A percentile compares a stretch with the other conserved stretches of the same genome.
Conservation (phyloP, 2,113 vertebrate genomes). For the Leiothrix lutea region DNA sequence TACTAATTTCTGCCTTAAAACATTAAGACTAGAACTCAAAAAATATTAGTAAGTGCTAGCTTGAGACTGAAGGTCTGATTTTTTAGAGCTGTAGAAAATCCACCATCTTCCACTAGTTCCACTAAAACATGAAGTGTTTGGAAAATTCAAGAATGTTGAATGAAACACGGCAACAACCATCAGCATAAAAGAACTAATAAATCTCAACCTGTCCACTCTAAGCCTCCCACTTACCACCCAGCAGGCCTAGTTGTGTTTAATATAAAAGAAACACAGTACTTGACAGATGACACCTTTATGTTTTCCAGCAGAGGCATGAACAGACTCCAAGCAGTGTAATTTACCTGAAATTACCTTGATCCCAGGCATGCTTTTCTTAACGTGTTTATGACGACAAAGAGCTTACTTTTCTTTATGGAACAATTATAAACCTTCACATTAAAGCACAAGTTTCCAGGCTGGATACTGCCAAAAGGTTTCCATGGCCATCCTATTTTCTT, state of each 20-base stretch:
- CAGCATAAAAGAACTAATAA: not conserved
- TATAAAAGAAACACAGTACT: not conserved
- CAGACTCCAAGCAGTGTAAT: not conserved
- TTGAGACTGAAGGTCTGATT: not conserved
- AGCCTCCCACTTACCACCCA: not conserved
- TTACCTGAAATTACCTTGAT: slow-evolving; percentile 13
- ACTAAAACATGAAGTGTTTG: not conserved
- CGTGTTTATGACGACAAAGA: not conserved
- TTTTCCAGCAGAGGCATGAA: not conserved
- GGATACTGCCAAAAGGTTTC: not conserved
- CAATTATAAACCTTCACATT: not conserved
- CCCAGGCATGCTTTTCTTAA: not conserved
- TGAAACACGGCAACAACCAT: not conserved
- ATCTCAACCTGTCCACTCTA: not conserved
- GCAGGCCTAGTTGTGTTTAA: not conserved
- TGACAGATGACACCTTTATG: not conserved
- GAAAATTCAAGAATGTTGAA: not conserved
- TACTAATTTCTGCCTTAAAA: not conserved
- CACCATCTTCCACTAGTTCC: not conserved
- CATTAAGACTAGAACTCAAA: not conserved
- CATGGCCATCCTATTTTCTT: not conserved
- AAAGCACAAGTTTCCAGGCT: not conserved
- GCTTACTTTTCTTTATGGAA: not conserved
- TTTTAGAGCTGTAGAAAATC: not conserved
- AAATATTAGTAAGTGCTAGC: not conserved